These are phyloP conservation scores for Drosophila mulleri DNA, from an alignment of 2,888 invertebrate species.

Conservation along the genomic window DNA sequence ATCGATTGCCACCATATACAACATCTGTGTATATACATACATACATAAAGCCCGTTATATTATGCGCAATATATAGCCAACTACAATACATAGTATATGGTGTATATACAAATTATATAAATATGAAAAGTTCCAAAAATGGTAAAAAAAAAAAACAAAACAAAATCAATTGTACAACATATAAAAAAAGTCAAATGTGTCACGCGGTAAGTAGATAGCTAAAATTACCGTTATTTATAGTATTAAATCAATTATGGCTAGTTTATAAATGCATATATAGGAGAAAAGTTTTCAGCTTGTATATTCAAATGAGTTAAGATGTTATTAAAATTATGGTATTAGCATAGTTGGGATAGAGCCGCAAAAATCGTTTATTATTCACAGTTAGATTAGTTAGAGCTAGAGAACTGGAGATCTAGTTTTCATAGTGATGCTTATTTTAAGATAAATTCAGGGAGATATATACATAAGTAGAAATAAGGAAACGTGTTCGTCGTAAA, in stretches of 20 bases:
- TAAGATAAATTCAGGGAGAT: background rate
- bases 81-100: slow-evolving; percentile 67
- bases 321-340: background rate
- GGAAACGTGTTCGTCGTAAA: no score
- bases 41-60: slow-evolving; percentile 51
- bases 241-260: background rate
- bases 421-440: no score
- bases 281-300: background rate
- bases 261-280: background rate
- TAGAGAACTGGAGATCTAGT: no score
- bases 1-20: slow-evolving; percentile 58
- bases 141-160: slow-evolving; percentile 7
- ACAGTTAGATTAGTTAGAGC: background rate
- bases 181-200: slow-evolving; percentile 82
- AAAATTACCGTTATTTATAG: background rate
- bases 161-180: slow-evolving; percentile 72
- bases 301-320: background rate
- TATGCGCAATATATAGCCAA: slow-evolving; percentile 70
- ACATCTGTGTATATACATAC: slow-evolving; percentile 64
- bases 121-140: slow-evolving; percentile 22
- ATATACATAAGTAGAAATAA: background rate
- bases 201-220: slow-evolving; percentile 83
- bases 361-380: background rate
- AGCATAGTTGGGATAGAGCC: background rate
- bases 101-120: slow-evolving; percentile 54